Conservation (phyloP, 2,797 vertebrate genomes). For the Holocentrus rufus region DNA sequence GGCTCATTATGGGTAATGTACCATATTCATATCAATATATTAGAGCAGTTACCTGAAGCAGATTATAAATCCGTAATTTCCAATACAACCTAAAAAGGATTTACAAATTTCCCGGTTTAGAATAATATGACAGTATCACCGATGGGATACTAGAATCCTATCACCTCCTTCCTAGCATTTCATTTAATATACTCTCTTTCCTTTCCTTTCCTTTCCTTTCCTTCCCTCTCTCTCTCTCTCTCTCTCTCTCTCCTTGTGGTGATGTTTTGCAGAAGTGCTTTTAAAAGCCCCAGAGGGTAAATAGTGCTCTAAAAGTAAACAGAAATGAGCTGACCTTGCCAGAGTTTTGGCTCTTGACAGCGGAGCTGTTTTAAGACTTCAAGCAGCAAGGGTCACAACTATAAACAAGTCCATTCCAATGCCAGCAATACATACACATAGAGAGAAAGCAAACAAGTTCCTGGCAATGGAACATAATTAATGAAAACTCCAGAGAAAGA, state of each 20-base stretch:
- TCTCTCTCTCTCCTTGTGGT: constrained; percentile 80
- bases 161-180: constrained; percentile 51
- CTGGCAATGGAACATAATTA: constrained; percentile 77
- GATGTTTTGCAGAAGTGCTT: constrained; percentile 92
- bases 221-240: constrained; percentile 31
- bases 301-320: constrained; percentile 93
- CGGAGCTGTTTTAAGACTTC: constrained; percentile 90
- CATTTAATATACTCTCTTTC: constrained; percentile 46
- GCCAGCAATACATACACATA: constrained; percentile 77
- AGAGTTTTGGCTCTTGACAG: constrained; percentile 92
- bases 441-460: constrained; percentile 76
- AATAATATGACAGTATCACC: constrained; percentile 49
- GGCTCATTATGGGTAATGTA: constrained; percentile 66
- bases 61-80: constrained; percentile 50
- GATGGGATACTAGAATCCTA: constrained; percentile 48
- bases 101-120: constrained; percentile 43
- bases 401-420: constrained; percentile 88
- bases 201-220: constrained; percentile 26
- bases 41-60: constrained; percentile 45
- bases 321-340: constrained; percentile 94
- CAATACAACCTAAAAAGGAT: constrained; percentile 45
- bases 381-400: constrained; percentile 90
- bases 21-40: constrained; percentile 59
- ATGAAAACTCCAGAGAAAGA: constrained; percentile 73
- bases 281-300: constrained; percentile 93